phyloP scores from a whole-genome alignment of 2,888 invertebrate species.

The Monoplex corrugatus region DNA sequence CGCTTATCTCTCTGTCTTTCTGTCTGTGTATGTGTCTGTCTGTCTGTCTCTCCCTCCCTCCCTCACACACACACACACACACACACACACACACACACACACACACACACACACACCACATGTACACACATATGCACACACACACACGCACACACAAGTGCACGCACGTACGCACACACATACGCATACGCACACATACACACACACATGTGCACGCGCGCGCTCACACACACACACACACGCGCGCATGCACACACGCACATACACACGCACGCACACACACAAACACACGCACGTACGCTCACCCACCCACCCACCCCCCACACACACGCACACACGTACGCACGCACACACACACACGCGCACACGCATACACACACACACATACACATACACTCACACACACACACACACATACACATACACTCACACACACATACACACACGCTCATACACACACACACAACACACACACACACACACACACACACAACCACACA shows the following conservation, averaged over 20 bases:
- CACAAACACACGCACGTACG: not conserved
- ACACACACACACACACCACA: not conserved
- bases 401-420: too few relatives aligned
- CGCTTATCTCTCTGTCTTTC: not conserved
- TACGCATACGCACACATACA: not conserved
- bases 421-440: too few relatives aligned
- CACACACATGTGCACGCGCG: not conserved
- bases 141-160: not conserved
- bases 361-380: not conserved
- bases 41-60: not conserved
- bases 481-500: too few relatives aligned
- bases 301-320: not conserved
- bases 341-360: not conserved
- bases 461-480: too few relatives aligned
- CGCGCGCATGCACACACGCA: not conserved
- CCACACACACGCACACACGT: not conserved
- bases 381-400: too few relatives aligned
- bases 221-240: not conserved
- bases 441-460: too few relatives aligned
- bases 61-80: not conserved
- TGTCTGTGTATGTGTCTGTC: not conserved
- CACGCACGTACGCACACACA: constrained; percentile 2
- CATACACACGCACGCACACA: not conserved
- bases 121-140: not conserved
- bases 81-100: constrained; percentile 5